Percentiles rank a stretch among this genome's conserved stretches.
Evolutionary conservation across 2,888 invertebrate genomes (phyloP).

Genomic region (Tenthredo livida): DNA sequence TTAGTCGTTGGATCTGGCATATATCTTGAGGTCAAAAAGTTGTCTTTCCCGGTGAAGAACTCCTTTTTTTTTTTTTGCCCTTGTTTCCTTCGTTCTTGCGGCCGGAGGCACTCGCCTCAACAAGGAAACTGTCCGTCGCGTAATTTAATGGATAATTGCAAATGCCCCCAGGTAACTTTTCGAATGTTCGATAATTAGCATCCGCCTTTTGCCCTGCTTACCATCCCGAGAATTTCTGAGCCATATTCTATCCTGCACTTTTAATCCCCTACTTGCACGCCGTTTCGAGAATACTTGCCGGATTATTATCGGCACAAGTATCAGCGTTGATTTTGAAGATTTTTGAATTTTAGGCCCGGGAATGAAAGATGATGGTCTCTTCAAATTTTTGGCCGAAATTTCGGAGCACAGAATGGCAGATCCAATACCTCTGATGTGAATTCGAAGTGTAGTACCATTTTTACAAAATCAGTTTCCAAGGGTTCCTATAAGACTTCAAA

Average conservation of each 20-base stretch:
- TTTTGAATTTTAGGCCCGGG: neutral
- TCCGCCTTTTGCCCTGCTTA: neutral
- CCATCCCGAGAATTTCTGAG: neutral
- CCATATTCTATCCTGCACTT: neutral
- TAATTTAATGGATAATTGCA: constrained; percentile 39
- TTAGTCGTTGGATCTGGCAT: too few relatives aligned
- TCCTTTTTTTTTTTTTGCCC: neutral
- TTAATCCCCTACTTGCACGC: neutral
- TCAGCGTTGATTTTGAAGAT: neutral
- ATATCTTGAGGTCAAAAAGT: constrained; percentile 12
- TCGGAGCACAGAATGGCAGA: too few relatives aligned
- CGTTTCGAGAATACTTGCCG: neutral
- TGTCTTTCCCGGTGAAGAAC: neutral
- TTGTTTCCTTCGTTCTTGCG: constrained; percentile 12
- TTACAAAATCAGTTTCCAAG: too few relatives aligned
- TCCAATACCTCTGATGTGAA: too few relatives aligned
- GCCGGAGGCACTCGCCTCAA: neutral
- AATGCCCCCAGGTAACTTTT: constrained; percentile 11
- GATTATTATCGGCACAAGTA: neutral
- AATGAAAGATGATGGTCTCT: neutral
- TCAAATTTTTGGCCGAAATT: neutral
- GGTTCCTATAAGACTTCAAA: too few relatives aligned
- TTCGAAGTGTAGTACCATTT: too few relatives aligned
- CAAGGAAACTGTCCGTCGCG: constrained; percentile 6
- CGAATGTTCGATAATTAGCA: constrained; percentile 41